Percentiles rank a stretch among this genome's conserved stretches.
Conservation (phyloP, 2,797 vertebrate species). For the Syngnathus acus region DNA sequence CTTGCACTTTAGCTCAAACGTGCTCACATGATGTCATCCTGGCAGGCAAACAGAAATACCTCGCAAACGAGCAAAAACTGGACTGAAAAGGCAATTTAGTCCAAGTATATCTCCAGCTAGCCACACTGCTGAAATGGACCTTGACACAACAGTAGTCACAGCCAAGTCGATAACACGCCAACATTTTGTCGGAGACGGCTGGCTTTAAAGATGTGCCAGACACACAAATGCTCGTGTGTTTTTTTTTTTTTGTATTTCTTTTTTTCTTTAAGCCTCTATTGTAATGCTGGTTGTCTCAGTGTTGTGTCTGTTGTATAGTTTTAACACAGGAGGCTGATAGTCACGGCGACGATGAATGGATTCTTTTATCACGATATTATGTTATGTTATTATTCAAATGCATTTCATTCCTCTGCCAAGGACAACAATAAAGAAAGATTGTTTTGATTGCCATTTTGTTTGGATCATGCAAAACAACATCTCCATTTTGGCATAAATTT, state of each 20-base stretch:
- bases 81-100: constrained; percentile 22
- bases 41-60: constrained; percentile 39
- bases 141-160: constrained; percentile 12
- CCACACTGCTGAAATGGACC: constrained; percentile 20
- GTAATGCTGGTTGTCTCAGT: background rate
- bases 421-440: background rate
- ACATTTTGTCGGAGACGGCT: constrained; percentile 7
- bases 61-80: constrained; percentile 28
- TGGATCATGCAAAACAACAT: background rate
- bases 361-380: background rate
- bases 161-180: constrained; percentile 28
- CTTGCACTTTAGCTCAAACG: constrained; percentile 37
- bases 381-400: background rate
- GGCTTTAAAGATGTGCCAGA: constrained; percentile 17
- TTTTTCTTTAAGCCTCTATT: background rate
- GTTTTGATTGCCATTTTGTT: background rate
- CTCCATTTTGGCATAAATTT: constrained; percentile 1
- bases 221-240: background rate
- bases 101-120: constrained; percentile 15
- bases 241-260: background rate
- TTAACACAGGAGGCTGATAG: background rate
- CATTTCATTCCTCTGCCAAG: background rate
- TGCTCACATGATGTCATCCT: constrained; percentile 42
- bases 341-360: background rate
- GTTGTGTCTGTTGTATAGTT: background rate